A percentile compares a stretch with the other conserved stretches of the same genome.
Evolutionary conservation across 2,797 vertebrate genomes (phyloP).

Genomic region (Limnodromus scolopaceus): DNA sequence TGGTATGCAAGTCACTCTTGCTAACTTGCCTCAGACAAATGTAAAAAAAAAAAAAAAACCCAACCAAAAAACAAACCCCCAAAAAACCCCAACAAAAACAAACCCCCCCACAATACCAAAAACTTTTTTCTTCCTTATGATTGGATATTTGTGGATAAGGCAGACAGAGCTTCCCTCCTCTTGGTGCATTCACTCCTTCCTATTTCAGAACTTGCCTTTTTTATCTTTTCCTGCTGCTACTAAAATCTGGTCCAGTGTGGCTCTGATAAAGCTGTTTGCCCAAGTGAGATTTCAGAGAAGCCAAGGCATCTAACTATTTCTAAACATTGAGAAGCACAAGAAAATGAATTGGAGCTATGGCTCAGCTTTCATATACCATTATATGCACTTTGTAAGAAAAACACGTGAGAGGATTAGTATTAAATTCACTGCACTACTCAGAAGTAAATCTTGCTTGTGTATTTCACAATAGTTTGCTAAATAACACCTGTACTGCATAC

Average conservation of each 20-base stretch:
- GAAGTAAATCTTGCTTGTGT: neutral
- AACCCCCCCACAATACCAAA: neutral
- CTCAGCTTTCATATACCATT: neutral
- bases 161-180: neutral
- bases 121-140: neutral
- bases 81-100: too few species aligned
- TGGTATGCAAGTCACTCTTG: neutral
- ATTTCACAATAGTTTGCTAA: neutral
- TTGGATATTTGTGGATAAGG: neutral
- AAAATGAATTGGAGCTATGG: neutral
- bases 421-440: neutral
- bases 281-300: neutral
- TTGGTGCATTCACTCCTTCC: neutral
- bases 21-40: neutral
- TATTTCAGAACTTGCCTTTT: neutral
- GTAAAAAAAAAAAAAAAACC: too few species aligned
- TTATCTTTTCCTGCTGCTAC: neutral
- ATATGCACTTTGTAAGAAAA: neutral
- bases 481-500: neutral
- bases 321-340: neutral
- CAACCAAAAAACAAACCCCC: too few species aligned
- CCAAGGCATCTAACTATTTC: neutral
- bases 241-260: neutral
- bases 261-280: neutral
- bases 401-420: neutral